Evolutionary conservation across 2,888 invertebrate genomes (phyloP).

Genomic region (Oscheius sp.): DNA sequence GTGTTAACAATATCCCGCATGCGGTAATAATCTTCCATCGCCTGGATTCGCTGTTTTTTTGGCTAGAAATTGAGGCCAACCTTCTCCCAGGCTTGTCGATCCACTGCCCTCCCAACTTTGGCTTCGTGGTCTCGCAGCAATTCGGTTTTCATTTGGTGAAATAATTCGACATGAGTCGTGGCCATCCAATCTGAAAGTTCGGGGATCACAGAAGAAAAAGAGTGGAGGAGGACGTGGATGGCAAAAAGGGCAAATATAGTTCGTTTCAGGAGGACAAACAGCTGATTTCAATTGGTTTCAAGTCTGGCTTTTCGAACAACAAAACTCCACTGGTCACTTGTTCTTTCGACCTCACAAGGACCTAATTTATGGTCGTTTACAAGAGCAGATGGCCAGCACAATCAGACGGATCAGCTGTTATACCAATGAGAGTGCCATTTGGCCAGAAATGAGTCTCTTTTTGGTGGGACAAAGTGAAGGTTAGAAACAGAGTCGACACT

Average conservation of each 20-base stretch:
- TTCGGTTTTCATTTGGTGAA: constrained; percentile 16
- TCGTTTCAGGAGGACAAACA: neutral
- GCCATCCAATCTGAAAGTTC: neutral
- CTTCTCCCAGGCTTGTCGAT: constrained; percentile 14
- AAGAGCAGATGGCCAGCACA: too few species aligned
- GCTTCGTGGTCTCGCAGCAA: constrained; percentile 19
- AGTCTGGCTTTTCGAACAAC: too few species aligned
- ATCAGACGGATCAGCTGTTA: too few species aligned
- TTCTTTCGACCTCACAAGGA: too few species aligned
- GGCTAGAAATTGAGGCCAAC: neutral
- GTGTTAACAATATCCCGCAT: constrained; percentile 5
- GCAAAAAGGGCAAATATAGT: neutral
- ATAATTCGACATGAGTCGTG: constrained; percentile 17
- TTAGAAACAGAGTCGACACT: too few species aligned
- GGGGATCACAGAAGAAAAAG: neutral
- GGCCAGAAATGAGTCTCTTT: too few species aligned
- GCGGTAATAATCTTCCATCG: constrained; percentile 11
- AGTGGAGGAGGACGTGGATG: neutral
- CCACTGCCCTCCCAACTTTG: neutral
- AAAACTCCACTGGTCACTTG: too few species aligned
- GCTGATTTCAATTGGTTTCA: too few species aligned
- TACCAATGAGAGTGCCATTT: too few species aligned
- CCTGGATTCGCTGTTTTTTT: neutral
- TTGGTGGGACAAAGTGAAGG: too few species aligned
- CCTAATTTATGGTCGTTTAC: too few species aligned